phyloP scores from a whole-genome alignment of 2,797 vertebrate genomes.

The Macrochelys suwanniensis region DNA sequence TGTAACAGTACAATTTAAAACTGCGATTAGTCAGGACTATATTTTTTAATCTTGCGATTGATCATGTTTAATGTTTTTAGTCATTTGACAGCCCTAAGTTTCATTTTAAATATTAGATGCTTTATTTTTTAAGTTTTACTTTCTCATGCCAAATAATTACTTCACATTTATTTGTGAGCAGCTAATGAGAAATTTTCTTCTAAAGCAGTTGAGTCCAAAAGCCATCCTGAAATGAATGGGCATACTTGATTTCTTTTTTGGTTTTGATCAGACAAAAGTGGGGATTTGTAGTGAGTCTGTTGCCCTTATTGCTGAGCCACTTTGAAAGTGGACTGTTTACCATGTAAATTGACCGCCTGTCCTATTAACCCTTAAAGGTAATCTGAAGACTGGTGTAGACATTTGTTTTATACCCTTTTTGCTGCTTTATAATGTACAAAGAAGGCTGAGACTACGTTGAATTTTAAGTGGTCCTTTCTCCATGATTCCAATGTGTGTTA shows the following conservation, averaged over 20 bases:
- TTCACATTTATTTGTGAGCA: not conserved
- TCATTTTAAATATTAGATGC: not conserved
- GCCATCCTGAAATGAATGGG: not conserved
- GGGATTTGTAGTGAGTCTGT: not conserved
- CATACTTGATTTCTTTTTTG: not conserved
- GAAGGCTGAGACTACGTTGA: not conserved
- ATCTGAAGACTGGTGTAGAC: not conserved
- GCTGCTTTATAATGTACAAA: not conserved
- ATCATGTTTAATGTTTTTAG: too few species aligned
- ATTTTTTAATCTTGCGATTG: too few species aligned
- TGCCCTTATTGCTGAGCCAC: not conserved
- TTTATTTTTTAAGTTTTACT: not conserved
- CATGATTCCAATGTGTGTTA: not conserved
- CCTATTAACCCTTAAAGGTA: not conserved
- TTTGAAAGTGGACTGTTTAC: not conserved
- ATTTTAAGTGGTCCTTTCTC: not conserved
- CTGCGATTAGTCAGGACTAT: too few species aligned
- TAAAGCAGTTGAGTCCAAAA: not conserved
- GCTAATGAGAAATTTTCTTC: not conserved
- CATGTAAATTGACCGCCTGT: too few species aligned
- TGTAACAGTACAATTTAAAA: too few species aligned
- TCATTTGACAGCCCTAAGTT: not conserved
- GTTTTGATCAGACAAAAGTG: not conserved
- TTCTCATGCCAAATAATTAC: not conserved
- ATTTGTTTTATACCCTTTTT: not conserved